Conservation (phyloP, 2,797 vertebrate genomes). For the Phalloptychus januarius region DNA sequence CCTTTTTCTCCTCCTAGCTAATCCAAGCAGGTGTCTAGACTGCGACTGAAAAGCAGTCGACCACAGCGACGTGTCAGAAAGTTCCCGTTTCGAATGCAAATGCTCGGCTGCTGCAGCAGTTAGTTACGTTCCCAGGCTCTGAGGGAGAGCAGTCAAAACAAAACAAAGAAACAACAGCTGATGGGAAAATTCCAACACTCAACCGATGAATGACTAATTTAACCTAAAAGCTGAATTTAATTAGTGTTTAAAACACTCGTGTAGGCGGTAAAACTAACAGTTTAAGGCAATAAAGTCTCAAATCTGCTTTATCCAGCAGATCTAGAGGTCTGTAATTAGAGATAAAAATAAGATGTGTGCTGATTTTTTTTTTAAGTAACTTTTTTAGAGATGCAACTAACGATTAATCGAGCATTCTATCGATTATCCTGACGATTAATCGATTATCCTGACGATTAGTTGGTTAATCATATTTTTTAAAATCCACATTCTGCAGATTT, state of each 20-base stretch:
- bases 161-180: not conserved
- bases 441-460: no score
- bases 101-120: not conserved
- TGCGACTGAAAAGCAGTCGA: not conserved
- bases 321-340: not conserved
- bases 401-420: no score
- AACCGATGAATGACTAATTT: not conserved
- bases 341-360: not conserved
- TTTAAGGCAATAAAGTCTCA: not conserved
- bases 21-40: not conserved
- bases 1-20: not conserved
- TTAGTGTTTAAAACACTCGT: not conserved
- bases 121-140: not conserved
- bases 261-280: constrained; percentile 1
- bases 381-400: no score
- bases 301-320: not conserved
- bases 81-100: not conserved
- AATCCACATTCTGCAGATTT: no score
- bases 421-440: no score
- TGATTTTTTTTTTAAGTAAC: not conserved
- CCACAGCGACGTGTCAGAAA: not conserved
- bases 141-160: not conserved
- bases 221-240: not conserved
- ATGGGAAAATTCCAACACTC: not conserved
- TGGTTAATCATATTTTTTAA: no score